These are phyloP conservation scores for Patiria miniata DNA, from an alignment of 35 echinoderm and acorn worm species.

Conservation along the genomic window DNA sequence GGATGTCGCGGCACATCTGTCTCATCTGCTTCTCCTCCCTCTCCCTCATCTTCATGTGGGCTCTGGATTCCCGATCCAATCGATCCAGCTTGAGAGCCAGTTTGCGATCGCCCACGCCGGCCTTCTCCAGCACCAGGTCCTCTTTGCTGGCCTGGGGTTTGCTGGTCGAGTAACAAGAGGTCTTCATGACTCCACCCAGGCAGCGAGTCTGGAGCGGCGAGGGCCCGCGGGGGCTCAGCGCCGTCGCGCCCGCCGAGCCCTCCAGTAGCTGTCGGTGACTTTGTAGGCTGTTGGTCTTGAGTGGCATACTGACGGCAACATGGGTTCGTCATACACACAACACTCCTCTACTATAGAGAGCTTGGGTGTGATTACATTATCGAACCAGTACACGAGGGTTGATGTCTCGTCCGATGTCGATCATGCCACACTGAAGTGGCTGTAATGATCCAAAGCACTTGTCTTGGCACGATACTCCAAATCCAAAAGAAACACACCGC, in stretches of 20 bases:
- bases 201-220: background rate
- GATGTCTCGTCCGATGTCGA: too few relatives aligned
- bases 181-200: conserved; percentile 2
- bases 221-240: background rate
- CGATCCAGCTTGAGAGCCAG: conserved; percentile 42
- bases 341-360: too few relatives aligned
- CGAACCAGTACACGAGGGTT: too few relatives aligned
- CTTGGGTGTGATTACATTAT: too few relatives aligned
- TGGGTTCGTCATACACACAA: background rate
- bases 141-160: conserved; percentile 6
- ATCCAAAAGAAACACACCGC: too few relatives aligned
- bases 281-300: background rate
- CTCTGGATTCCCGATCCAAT: conserved; percentile 42
- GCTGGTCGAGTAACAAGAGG: background rate
- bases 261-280: background rate
- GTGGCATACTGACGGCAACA: background rate
- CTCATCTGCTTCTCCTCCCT: conserved; percentile 21
- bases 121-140: conserved; percentile 33
- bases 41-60: conserved; percentile 41
- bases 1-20: conserved; percentile 37
- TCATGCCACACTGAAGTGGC: too few relatives aligned
- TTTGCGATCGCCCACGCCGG: conserved; percentile 40
- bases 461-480: too few relatives aligned
- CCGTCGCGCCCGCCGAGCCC: background rate
- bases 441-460: too few relatives aligned